These are phyloP conservation scores for Puma concolor DNA, from an alignment of 2,113 vertebrate genomes.

Conservation along the genomic window DNA sequence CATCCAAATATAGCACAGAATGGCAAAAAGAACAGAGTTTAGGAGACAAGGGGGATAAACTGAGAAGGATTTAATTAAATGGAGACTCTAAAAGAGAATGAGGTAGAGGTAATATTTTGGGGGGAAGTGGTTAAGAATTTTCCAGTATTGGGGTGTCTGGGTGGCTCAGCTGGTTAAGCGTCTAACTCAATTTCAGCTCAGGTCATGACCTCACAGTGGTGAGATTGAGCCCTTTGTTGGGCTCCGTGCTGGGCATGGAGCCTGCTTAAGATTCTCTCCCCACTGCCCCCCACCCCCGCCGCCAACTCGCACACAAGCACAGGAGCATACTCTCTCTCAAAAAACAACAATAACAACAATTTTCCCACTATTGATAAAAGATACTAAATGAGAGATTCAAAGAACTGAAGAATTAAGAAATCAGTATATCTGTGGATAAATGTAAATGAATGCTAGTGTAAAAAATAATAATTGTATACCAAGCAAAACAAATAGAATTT, in stretches of 20 bases:
- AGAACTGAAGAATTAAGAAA: not conserved
- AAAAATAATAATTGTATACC: not conserved
- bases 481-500: not conserved
- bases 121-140: not conserved
- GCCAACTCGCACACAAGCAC: too few species aligned
- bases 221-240: too few species aligned
- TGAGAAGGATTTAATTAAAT: not conserved
- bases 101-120: not conserved
- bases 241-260: too few species aligned
- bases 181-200: too few species aligned
- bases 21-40: not conserved
- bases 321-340: too few species aligned
- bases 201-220: too few species aligned
- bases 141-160: not conserved
- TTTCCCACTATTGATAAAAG: not conserved
- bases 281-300: too few species aligned
- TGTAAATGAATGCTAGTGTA: not conserved
- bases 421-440: not conserved
- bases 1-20: not conserved
- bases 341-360: too few species aligned
- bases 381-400: not conserved
- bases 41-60: not conserved
- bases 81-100: not conserved
- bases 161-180: too few species aligned
- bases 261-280: too few species aligned